Conservation (phyloP, 2,888 invertebrate species). For the Meandrusa payeni region DNA sequence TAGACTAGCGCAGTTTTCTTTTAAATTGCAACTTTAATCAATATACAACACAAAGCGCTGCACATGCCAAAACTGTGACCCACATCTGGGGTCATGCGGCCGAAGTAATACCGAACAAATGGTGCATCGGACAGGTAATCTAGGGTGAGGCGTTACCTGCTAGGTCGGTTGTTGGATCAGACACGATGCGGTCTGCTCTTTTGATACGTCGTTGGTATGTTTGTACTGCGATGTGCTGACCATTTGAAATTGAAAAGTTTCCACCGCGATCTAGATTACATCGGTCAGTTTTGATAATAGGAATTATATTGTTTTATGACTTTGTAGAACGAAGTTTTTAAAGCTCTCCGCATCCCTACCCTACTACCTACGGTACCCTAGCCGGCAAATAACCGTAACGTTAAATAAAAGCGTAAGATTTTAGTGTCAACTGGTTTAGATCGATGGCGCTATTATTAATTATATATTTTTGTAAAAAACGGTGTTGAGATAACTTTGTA, state of each 20-base stretch:
- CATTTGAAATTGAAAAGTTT: neutral
- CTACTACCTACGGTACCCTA: no score
- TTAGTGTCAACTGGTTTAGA: no score
- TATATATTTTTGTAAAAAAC: no score
- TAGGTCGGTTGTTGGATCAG: slow-evolving; percentile 4
- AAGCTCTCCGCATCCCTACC: no score
- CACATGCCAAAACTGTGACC: slow-evolving; percentile 12
- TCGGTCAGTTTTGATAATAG: neutral
- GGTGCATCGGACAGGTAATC: slow-evolving; percentile 23
- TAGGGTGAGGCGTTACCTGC: slow-evolving; percentile 4
- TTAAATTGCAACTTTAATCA: slow-evolving; percentile 10
- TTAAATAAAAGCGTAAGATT: no score
- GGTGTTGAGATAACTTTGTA: no score
- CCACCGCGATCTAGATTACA: slow-evolving; percentile 6
- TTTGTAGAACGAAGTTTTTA: no score
- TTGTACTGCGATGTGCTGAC: neutral
- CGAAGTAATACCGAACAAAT: slow-evolving; percentile 14
- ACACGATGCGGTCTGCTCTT: slow-evolving; percentile 10
- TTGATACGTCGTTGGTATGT: slow-evolving; percentile 9
- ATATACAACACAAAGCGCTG: slow-evolving; percentile 3
- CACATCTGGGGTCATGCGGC: slow-evolving; percentile 19
- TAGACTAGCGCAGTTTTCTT: no score
- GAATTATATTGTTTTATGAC: neutral
- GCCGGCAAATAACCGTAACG: no score
- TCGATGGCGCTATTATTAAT: no score